phyloP scores from a whole-genome alignment of 1,140 invertebrate species.

The Anagrus nilaparvatae region DNA sequence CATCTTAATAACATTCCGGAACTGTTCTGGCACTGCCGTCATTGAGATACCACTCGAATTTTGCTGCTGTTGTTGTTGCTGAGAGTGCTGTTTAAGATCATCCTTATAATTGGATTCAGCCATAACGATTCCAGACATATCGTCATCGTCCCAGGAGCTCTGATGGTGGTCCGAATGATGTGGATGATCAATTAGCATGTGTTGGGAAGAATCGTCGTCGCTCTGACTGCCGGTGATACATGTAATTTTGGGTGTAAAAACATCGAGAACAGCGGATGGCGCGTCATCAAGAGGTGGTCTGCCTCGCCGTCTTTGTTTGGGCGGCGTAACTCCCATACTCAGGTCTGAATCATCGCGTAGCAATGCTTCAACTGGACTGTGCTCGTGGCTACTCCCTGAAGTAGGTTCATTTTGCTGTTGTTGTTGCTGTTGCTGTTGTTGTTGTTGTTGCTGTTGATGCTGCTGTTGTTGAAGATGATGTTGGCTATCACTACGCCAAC shows the following conservation, averaged over 20 bases:
- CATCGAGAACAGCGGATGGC: slow-evolving; percentile 41
- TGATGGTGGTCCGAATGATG: too few species aligned
- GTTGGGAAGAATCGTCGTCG: slow-evolving; percentile 2
- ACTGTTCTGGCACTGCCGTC: slow-evolving; percentile 43
- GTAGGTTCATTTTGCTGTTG: slow-evolving; percentile 9
- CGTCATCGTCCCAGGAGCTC: too few species aligned
- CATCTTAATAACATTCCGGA: slow-evolving; percentile 74
- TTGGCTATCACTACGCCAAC: slow-evolving; percentile 58
- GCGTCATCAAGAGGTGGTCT: slow-evolving; percentile 56
- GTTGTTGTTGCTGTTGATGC: slow-evolving; percentile 15
- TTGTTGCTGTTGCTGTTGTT: slow-evolving; percentile 30
- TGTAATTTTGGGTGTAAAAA: slow-evolving; percentile 45
- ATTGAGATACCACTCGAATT: slow-evolving; percentile 36
- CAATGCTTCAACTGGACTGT: slow-evolving; percentile 42
- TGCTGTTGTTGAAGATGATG: slow-evolving; percentile 33
- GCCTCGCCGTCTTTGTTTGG: slow-evolving; percentile 43
- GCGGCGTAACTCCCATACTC: slow-evolving; percentile 18
- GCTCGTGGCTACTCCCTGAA: slow-evolving; percentile 12
- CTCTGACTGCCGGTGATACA: slow-evolving; percentile 43
- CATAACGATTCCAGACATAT: too few species aligned
- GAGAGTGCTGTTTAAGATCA: slow-evolving; percentile 1
- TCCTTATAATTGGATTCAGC: not conserved
- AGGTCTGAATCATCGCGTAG: slow-evolving; percentile 32
- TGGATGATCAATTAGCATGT: not conserved
- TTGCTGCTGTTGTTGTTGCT: slow-evolving; percentile 26